Conservation (phyloP, 2,888 invertebrate genomes). For the Mystacides longicornis region DNA sequence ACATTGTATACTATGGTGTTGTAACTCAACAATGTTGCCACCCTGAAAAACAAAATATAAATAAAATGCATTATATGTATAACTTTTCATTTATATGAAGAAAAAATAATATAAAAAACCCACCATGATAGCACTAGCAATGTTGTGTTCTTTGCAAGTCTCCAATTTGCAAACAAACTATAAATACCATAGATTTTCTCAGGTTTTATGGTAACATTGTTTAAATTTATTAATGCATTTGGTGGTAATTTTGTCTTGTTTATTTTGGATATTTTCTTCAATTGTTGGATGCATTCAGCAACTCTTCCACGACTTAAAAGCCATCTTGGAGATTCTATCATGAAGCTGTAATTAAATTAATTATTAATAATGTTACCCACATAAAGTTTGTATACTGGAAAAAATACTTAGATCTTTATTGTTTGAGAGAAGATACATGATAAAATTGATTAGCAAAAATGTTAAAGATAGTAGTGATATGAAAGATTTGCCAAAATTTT, state of each 20-base stretch:
- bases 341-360: slow-evolving; percentile 35
- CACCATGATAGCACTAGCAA: slow-evolving; percentile 45
- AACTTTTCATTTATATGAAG: not conserved
- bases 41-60: slow-evolving; percentile 32
- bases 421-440: too few species aligned
- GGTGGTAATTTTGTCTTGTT: slow-evolving; percentile 40
- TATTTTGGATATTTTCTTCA: slow-evolving; percentile 43
- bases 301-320: slow-evolving; percentile 43
- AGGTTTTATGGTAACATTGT: slow-evolving; percentile 26
- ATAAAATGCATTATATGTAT: slow-evolving; percentile 3
- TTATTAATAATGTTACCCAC: too few species aligned
- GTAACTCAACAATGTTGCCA: slow-evolving; percentile 40
- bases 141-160: slow-evolving; percentile 42
- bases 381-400: too few species aligned
- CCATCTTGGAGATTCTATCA: slow-evolving; percentile 53
- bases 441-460: too few species aligned
- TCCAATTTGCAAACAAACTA: slow-evolving; percentile 43
- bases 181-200: slow-evolving; percentile 43
- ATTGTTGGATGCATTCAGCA: slow-evolving; percentile 37
- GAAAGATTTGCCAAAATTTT: too few species aligned
- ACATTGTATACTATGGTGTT: slow-evolving; percentile 42
- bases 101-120: not conserved
- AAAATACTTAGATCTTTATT: too few species aligned
- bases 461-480: too few species aligned
- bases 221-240: slow-evolving; percentile 32